Evolutionary conservation across 2,888 invertebrate species (phyloP), one percentile per base, ranked within the genome.

Genomic region (Euphydryas editha): DNA sequence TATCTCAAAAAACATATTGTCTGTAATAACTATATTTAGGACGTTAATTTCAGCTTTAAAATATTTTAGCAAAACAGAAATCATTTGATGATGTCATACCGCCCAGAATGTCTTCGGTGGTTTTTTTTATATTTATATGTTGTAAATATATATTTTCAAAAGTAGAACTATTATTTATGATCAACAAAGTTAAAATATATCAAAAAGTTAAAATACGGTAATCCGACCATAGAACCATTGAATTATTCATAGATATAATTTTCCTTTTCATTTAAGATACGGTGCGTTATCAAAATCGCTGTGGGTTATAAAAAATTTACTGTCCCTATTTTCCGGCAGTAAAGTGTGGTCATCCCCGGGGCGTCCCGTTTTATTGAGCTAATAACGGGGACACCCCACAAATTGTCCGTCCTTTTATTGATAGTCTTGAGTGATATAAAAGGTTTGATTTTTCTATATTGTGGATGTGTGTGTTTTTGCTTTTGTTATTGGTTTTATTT

Each of bases 321-420:
- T 71, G 72, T 74, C 75, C 76, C 78, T 76, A 80, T 80, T 78
- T 78, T 77, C 75, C 73, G 74, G 77, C 75, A 64, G 75, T 81
- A 81, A 81, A 81, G 72, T 75, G 77, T 81, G 81, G 81, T 81
- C 81, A 78, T 15, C n/a, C 78, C 76, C 74, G 72, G 75, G 73
- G 69, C 68, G 77, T 76, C 72, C 75, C 70, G 70, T 78, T 81
- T 82, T 82, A 82, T 78, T 72, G 70, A 57, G 57, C 78, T 72
- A 78, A 81, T 83, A 81, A 81, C 76, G 39, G 64, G 54, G 68
- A 65, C 59, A 69, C 59, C 66, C 69, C 68, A 67, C 70, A 70
- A 73, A 73, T 72, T 59, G 67, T 69, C 46, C 64, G 3, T 30
- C 58, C 42, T 49, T 51, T 58, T 57, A 63, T 58, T 56, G 62